phyloP scores from a whole-genome alignment of 2,888 invertebrate genomes.

The Cataglyphis livida region DNA sequence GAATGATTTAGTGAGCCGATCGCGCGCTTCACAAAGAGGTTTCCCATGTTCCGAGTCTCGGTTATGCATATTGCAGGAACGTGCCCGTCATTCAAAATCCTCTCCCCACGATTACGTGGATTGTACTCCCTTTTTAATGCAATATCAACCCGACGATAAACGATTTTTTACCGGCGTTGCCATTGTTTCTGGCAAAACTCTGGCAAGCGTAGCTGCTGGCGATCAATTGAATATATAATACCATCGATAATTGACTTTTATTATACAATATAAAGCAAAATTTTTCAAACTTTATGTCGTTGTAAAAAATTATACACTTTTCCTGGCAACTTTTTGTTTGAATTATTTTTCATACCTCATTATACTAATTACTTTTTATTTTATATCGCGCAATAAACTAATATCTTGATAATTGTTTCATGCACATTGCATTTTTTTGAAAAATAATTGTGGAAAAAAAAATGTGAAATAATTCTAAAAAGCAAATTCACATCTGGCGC shows the following conservation, averaged over 20 bases:
- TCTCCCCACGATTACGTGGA: constrained; percentile 46
- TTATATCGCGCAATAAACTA: neutral
- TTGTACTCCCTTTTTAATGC: constrained; percentile 67
- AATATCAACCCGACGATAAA: constrained; percentile 62
- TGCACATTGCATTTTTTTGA: neutral
- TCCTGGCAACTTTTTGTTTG: neutral
- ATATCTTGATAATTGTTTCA: neutral
- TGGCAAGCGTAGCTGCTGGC: constrained; percentile 1
- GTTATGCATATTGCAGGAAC: constrained; percentile 84
- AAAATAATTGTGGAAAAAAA: neutral
- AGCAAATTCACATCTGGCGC: constrained; percentile 62
- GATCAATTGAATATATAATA: constrained; percentile 22
- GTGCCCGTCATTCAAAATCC: constrained; percentile 82
- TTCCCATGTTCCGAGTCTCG: constrained; percentile 81
- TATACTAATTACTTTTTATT: neutral
- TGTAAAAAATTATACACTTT: neutral
- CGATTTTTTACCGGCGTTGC: constrained; percentile 40
- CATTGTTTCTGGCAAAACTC: constrained; percentile 41
- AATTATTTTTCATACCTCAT: neutral
- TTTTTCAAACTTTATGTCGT: neutral
- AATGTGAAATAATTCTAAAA: constrained; percentile 1
- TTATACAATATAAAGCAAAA: constrained; percentile 6
- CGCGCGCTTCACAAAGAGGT: constrained; percentile 82
- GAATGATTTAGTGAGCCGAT: constrained; percentile 81
- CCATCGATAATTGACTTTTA: constrained; percentile 23